Conservation (phyloP, 2,888 invertebrate genomes). For the Vesta saturnalis region DNA sequence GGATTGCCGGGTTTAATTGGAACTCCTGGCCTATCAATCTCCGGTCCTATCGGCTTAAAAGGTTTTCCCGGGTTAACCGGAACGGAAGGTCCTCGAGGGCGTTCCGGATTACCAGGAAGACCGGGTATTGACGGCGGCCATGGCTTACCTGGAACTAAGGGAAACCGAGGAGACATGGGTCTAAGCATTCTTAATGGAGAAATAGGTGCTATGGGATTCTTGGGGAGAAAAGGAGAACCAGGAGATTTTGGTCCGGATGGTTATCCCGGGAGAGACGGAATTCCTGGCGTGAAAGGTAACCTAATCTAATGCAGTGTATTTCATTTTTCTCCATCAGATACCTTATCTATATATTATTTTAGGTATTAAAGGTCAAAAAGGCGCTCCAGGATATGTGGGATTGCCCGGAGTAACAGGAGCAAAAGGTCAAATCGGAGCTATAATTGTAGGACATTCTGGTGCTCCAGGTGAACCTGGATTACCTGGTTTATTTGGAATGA, state of each 20-base stretch:
- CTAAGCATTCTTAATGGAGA: constrained; percentile 64
- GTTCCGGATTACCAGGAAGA: constrained; percentile 53
- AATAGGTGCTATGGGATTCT: constrained; percentile 59
- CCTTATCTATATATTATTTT: neutral
- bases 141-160: constrained; percentile 61
- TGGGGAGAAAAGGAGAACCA: constrained; percentile 57
- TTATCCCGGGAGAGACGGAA: constrained; percentile 53
- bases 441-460: constrained; percentile 55
- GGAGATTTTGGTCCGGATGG: constrained; percentile 61
- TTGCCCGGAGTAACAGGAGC: constrained; percentile 47
- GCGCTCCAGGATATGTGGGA: constrained; percentile 56
- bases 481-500: constrained; percentile 52
- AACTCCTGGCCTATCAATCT: constrained; percentile 53
- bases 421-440: constrained; percentile 56
- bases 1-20: constrained; percentile 65
- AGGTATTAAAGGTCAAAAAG: constrained; percentile 53
- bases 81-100: constrained; percentile 71
- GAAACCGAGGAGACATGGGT: constrained; percentile 68
- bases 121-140: constrained; percentile 52
- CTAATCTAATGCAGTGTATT: neutral
- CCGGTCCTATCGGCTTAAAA: constrained; percentile 71
- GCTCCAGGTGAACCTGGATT: constrained; percentile 58
- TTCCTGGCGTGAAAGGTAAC: constrained; percentile 54
- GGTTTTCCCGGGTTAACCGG: constrained; percentile 76
- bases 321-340: neutral